Percentiles rank a stretch among this genome's conserved stretches.
Evolutionary conservation across 2,797 vertebrate genomes (phyloP).

Genomic region (Vireo griseus): DNA sequence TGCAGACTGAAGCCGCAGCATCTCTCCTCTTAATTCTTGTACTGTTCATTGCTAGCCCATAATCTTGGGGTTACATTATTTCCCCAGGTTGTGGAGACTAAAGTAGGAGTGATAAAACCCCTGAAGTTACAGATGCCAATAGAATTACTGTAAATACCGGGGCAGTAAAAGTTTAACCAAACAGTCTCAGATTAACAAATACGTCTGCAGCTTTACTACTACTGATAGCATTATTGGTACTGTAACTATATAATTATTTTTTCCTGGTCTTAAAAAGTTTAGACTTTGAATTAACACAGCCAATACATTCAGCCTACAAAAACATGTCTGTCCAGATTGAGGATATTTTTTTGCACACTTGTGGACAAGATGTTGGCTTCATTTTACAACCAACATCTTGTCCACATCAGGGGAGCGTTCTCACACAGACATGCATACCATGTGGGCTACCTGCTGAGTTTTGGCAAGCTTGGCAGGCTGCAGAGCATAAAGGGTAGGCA

Average conservation of each 20-base stretch:
- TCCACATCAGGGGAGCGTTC: conserved; percentile 78
- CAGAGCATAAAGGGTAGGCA: conserved; percentile 73
- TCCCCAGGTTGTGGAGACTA: background rate
- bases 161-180: conserved; percentile 33
- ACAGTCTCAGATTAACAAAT: conserved; percentile 10
- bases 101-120: background rate
- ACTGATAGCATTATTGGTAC: conserved; percentile 4
- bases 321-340: conserved; percentile 35
- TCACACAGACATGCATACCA: conserved; percentile 77
- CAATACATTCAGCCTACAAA: conserved; percentile 42
- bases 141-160: conserved; percentile 17
- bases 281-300: conserved; percentile 45
- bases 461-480: conserved; percentile 77
- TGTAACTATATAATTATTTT: conserved; percentile 3
- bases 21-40: background rate
- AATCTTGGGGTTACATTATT: background rate
- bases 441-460: conserved; percentile 79
- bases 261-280: conserved; percentile 29
- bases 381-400: conserved; percentile 80
- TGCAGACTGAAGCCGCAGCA: background rate
- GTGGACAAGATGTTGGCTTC: conserved; percentile 79
- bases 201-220: conserved; percentile 26
- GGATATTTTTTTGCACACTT: conserved; percentile 74
- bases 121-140: conserved; percentile 10
- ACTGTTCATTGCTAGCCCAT: background rate